phyloP scores from a whole-genome alignment of 2,113 vertebrate genomes.

The Coturnix japonica region DNA sequence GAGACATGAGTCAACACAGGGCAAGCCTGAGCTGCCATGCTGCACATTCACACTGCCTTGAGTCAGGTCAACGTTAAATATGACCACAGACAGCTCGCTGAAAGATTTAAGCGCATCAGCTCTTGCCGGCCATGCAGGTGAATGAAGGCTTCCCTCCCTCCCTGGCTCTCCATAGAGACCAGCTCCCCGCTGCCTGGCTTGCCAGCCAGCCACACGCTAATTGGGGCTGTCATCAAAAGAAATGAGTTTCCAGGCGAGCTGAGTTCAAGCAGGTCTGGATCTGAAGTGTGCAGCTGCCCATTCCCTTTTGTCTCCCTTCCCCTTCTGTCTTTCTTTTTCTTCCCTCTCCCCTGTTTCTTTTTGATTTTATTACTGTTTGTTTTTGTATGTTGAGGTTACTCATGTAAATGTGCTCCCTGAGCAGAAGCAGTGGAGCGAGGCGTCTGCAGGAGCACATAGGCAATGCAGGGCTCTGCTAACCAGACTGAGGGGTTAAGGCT shows the following conservation, averaged over 20 bases:
- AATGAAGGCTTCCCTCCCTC: background rate
- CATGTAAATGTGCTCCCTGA: background rate
- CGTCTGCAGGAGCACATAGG: too few species aligned
- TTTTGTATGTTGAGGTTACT: background rate
- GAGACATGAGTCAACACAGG: rapidly evolving
- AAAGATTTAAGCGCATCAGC: background rate
- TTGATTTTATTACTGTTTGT: rapidly evolving
- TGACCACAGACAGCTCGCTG: background rate
- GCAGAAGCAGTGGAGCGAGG: background rate
- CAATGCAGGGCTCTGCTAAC: background rate
- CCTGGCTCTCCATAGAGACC: background rate
- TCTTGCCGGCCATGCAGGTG: background rate
- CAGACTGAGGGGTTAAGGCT: background rate
- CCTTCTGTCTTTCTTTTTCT: background rate
- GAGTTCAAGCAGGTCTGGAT: constrained; percentile 6
- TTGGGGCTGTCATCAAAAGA: constrained; percentile 5
- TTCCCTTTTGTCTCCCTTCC: background rate
- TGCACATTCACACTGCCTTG: background rate
- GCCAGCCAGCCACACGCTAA: background rate
- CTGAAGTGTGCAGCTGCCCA: background rate
- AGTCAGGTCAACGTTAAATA: background rate
- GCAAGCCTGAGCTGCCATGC: background rate
- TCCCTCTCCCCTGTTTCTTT: background rate
- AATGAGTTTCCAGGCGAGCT: background rate
- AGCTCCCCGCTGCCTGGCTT: background rate